Percentiles rank a stretch among this genome's conserved stretches.
Conservation (phyloP, 2,797 vertebrate species). For the Nasua narica region DNA sequence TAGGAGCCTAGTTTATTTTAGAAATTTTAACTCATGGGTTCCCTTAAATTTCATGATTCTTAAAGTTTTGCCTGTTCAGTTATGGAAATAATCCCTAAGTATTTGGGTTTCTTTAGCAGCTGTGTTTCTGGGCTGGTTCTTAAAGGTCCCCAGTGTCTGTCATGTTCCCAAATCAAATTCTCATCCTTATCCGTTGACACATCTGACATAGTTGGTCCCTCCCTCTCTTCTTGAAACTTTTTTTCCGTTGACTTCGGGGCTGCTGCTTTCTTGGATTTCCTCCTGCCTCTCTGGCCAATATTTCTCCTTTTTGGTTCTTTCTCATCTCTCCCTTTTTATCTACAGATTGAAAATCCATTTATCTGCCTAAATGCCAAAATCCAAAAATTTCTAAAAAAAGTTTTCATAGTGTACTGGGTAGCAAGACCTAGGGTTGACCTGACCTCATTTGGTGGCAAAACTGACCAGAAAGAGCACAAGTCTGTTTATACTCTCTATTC, state of each 20-base stretch:
- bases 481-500: background rate
- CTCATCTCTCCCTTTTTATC: background rate
- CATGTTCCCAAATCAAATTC: background rate
- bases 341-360: background rate
- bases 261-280: background rate
- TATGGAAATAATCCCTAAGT: constrained; percentile 3
- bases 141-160: background rate
- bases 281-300: background rate
- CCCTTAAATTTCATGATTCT: background rate
- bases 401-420: background rate
- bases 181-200: background rate
- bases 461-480: background rate
- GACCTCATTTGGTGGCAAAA: background rate
- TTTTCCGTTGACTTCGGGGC: background rate
- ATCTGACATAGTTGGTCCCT: background rate
- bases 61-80: background rate
- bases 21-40: background rate
- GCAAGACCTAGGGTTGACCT: background rate
- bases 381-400: background rate
- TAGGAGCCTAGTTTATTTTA: constrained; percentile 6
- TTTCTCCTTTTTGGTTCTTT: background rate
- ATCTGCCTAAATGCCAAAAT: background rate
- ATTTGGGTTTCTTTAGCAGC: background rate
- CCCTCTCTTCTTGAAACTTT: background rate
- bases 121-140: background rate